Conservation (phyloP, 1,140 invertebrate genomes). For the Lysiphlebus fabarum region DNA sequence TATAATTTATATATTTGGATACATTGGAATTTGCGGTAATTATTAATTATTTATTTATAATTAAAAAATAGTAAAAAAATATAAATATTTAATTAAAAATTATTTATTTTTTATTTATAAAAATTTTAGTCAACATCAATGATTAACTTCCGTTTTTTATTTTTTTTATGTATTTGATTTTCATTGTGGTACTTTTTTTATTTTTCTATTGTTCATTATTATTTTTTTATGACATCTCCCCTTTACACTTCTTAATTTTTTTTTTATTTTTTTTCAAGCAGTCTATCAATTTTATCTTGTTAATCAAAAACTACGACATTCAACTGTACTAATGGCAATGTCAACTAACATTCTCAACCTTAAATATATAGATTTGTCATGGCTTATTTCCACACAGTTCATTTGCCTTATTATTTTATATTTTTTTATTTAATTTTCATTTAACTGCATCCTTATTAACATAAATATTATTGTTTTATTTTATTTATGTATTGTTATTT, state of each 20-base stretch:
- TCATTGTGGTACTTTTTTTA: too few species aligned
- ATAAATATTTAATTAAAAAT: too few species aligned
- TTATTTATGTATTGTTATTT: background rate
- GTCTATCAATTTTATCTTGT: conserved; percentile 33
- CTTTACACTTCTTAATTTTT: background rate
- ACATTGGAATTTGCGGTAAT: too few species aligned
- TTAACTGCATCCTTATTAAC: background rate
- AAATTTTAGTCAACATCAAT: too few species aligned
- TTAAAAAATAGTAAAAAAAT: too few species aligned
- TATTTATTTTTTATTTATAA: too few species aligned
- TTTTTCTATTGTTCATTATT: background rate
- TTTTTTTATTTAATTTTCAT: background rate
- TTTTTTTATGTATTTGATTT: too few species aligned
- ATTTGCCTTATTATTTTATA: background rate
- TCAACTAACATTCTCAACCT: conserved; percentile 20
- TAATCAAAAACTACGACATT: conserved; percentile 33
- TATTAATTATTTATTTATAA: too few species aligned
- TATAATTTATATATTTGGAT: too few species aligned
- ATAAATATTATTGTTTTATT: background rate
- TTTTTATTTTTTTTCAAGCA: background rate
- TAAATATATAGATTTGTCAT: background rate
- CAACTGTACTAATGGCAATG: conserved; percentile 34
- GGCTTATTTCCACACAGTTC: background rate
- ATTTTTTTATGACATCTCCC: background rate
- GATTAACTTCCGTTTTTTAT: too few species aligned